Conservation (phyloP, 2,113 vertebrate genomes). For the Centropus bengalensis region DNA sequence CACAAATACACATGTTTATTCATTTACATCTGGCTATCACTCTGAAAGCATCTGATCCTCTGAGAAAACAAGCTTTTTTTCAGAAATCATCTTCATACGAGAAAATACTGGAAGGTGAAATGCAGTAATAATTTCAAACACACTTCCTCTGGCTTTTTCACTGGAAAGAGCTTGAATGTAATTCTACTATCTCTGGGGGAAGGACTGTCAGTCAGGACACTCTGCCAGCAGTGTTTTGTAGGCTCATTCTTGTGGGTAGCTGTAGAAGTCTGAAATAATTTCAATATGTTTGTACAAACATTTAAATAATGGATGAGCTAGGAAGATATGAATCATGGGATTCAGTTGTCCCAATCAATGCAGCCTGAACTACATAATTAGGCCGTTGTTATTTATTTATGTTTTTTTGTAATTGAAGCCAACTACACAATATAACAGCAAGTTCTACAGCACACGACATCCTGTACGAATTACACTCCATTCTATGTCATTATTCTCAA, state of each 20-base stretch:
- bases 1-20: background rate
- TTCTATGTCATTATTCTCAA: background rate
- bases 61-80: background rate
- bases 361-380: constrained; percentile 7
- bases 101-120: constrained; percentile 36
- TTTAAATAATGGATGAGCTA: constrained; percentile 38
- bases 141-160: constrained; percentile 2
- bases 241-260: background rate
- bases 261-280: constrained; percentile 32
- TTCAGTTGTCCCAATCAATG: background rate
- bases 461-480: background rate
- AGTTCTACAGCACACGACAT: background rate
- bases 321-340: constrained; percentile 46
- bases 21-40: background rate
- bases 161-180: background rate
- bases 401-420: constrained; percentile 10
- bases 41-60: constrained; percentile 2
- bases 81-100: constrained; percentile 6
- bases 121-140: constrained; percentile 21
- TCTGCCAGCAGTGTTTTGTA: background rate
- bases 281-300: constrained; percentile 16
- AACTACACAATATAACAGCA: constrained; percentile 9
- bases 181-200: constrained; percentile 6
- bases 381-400: constrained; percentile 42
- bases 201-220: constrained; percentile 3